Evolutionary conservation across 2,797 vertebrate species (phyloP).

Genomic region (Crenuchus spilurus): DNA sequence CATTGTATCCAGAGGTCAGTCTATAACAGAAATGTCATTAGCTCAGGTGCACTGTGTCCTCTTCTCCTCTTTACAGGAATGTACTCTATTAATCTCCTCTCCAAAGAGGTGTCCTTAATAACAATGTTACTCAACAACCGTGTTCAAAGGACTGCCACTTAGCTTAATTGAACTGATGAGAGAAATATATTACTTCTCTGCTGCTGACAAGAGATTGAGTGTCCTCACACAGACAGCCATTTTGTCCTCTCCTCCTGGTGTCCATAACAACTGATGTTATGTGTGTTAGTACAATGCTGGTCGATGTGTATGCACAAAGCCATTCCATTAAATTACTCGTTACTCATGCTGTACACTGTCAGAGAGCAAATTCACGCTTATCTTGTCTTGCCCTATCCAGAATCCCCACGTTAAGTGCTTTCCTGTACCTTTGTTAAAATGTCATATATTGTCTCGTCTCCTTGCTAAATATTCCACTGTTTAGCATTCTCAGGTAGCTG

Average conservation of each 20-base stretch:
- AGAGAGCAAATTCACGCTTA: neutral
- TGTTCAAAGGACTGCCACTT: conserved; percentile 41
- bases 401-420: neutral
- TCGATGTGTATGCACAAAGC: conserved; percentile 4
- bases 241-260: conserved; percentile 25
- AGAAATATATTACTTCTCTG: conserved; percentile 23
- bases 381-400: neutral
- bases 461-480: neutral
- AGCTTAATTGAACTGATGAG: conserved; percentile 47
- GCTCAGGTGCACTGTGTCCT: conserved; percentile 25
- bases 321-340: conserved; percentile 10
- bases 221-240: neutral
- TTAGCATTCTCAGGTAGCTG: neutral
- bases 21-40: conserved; percentile 19
- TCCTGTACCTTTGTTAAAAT: neutral
- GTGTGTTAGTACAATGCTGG: conserved; percentile 1
- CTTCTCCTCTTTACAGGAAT: conserved; percentile 38
- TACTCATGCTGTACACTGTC: neutral
- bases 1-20: conserved; percentile 39
- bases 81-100: conserved; percentile 28
- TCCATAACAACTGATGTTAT: conserved; percentile 44
- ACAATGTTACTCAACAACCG: conserved; percentile 37
- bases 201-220: conserved; percentile 10
- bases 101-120: conserved; percentile 34
- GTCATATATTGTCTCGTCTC: neutral